Conservation (phyloP, 1,140 invertebrate genomes). For the Mycetomoellerius zeteki region DNA sequence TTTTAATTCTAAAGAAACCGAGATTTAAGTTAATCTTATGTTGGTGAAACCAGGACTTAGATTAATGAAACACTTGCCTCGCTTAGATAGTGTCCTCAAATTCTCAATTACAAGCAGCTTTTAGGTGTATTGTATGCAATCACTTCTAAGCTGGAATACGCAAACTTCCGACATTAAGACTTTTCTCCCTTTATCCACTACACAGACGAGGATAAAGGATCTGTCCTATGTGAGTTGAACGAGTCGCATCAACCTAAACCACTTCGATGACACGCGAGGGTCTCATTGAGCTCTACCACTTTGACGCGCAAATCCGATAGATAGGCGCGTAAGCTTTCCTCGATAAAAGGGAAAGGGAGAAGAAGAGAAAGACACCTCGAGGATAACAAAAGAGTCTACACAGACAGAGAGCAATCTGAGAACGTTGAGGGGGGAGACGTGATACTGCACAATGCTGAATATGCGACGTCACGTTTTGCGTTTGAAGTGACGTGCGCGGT, state of each 20-base stretch:
- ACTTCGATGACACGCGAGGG: conserved; percentile 17
- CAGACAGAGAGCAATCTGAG: conserved; percentile 6
- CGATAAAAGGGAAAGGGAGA: conserved; percentile 13
- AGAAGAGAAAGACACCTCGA: background rate
- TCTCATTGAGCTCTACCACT: background rate
- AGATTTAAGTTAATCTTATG: no score
- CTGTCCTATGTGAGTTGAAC: background rate
- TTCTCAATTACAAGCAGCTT: conserved; percentile 1
- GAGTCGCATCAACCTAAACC: conserved; percentile 9
- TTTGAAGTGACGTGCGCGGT: background rate
- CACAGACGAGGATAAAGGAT: background rate
- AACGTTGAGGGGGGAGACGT: background rate
- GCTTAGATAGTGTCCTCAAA: background rate
- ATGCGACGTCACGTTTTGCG: conserved; percentile 57
- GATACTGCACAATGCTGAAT: conserved; percentile 24
- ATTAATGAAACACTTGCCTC: background rate
- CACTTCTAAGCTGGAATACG: background rate
- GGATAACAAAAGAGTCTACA: background rate
- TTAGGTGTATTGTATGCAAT: background rate
- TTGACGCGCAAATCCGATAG: conserved; percentile 26
- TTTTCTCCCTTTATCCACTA: background rate
- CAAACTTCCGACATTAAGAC: conserved; percentile 1
- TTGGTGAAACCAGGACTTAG: no score
- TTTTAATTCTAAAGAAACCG: no score
- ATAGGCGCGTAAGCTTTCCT: conserved; percentile 2